Evolutionary conservation across 2,888 invertebrate genomes (phyloP).

Genomic region (Drosophila multiciliata): DNA sequence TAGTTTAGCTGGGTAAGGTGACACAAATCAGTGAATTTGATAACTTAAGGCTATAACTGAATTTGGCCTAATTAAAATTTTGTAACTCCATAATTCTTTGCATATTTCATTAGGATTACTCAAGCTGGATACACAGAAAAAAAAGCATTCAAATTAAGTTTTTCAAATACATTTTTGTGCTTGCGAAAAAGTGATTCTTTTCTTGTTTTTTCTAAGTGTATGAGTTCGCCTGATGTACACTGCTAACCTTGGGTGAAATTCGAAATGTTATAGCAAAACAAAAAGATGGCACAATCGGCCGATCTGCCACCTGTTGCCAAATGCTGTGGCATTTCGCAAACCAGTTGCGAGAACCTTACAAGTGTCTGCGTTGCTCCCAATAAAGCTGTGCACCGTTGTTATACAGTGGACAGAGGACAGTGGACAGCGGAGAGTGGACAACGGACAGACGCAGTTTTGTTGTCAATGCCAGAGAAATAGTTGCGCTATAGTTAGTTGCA

Average conservation of each 20-base stretch:
- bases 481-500: constrained; percentile 51
- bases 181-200: background rate
- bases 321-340: constrained; percentile 40
- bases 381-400: constrained; percentile 40
- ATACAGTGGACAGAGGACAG: background rate
- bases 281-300: constrained; percentile 28
- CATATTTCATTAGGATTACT: background rate
- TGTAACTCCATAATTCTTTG: background rate
- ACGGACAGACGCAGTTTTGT: constrained; percentile 29
- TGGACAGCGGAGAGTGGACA: constrained; percentile 2
- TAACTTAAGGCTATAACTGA: constrained; percentile 12
- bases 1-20: constrained; percentile 2
- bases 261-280: constrained; percentile 23
- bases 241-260: constrained; percentile 49
- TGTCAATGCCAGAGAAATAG: constrained; percentile 54
- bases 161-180: background rate
- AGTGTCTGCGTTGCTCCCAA: constrained; percentile 40
- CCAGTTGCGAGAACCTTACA: constrained; percentile 56
- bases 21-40: background rate
- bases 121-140: background rate
- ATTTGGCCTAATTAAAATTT: constrained; percentile 32
- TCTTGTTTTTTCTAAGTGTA: background rate
- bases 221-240: constrained; percentile 4
- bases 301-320: constrained; percentile 51
- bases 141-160: no score